Conservation (phyloP, 2,888 invertebrate species). For the Cosmia pyralina region DNA sequence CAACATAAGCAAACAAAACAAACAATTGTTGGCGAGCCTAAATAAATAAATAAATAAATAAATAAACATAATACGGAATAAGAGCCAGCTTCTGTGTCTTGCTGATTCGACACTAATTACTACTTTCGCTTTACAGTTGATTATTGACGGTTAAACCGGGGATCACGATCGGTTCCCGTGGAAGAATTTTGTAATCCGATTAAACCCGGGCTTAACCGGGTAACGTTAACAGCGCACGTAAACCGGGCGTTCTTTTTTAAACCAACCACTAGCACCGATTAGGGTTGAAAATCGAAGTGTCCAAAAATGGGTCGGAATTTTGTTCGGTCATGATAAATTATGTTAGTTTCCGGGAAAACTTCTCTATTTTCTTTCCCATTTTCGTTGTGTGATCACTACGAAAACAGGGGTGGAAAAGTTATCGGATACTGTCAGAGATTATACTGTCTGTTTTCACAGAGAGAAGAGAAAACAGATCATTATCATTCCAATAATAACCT, state of each 20-base stretch:
- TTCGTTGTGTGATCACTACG: slow-evolving; percentile 21
- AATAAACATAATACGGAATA: slow-evolving; percentile 66
- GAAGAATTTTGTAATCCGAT: slow-evolving; percentile 68
- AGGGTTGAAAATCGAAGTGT: slow-evolving; percentile 43
- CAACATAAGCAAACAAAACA: too few species aligned
- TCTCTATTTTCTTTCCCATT: slow-evolving; percentile 31
- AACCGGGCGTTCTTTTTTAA: slow-evolving; percentile 43
- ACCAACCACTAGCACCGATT: slow-evolving; percentile 46
- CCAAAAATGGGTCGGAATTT: slow-evolving; percentile 39
- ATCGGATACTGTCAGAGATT: slow-evolving; percentile 26
- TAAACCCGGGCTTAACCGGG: slow-evolving; percentile 60
- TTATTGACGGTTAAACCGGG: slow-evolving; percentile 66
- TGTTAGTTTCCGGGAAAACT: slow-evolving; percentile 26
- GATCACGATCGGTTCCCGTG: slow-evolving; percentile 65
- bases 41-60: too few species aligned
- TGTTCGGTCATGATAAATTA: slow-evolving; percentile 47
- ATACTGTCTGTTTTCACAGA: slow-evolving; percentile 14
- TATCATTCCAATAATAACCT: slow-evolving; percentile 17
- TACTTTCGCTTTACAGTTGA: slow-evolving; percentile 70
- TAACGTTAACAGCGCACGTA: slow-evolving; percentile 49
- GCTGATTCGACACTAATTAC: slow-evolving; percentile 74
- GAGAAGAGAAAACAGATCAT: slow-evolving; percentile 3
- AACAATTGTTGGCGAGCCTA: too few species aligned
- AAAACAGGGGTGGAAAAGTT: slow-evolving; percentile 15
- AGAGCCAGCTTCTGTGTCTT: slow-evolving; percentile 53